phyloP scores from a whole-genome alignment of 2,888 invertebrate species.

The Chydorus sphaericus region DNA sequence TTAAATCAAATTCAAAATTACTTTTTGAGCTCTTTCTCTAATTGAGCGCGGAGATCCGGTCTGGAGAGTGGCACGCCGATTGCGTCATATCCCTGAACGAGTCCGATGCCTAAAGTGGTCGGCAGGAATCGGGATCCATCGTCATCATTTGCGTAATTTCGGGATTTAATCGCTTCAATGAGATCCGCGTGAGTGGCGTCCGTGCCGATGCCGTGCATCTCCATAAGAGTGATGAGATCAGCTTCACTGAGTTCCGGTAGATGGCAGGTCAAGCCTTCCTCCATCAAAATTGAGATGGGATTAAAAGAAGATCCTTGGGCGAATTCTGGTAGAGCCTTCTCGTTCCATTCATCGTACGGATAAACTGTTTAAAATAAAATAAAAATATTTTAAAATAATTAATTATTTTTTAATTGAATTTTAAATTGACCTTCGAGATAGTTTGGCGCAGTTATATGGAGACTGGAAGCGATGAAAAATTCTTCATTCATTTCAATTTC shows the following conservation, averaged over 20 bases:
- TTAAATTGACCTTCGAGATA: no score
- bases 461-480: constrained; percentile 68
- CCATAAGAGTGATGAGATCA: constrained; percentile 95
- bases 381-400: no score
- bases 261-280: constrained; percentile 65
- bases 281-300: background rate
- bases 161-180: constrained; percentile 88
- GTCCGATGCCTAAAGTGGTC: constrained; percentile 83
- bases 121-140: constrained; percentile 72
- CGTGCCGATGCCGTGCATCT: constrained; percentile 96
- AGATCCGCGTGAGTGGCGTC: constrained; percentile 99
- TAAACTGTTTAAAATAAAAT: no score
- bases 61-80: constrained; percentile 86
- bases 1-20: constrained; percentile 18
- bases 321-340: constrained; percentile 73
- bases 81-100: constrained; percentile 87
- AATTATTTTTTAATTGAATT: no score
- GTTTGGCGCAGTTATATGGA: constrained; percentile 78
- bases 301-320: constrained; percentile 42
- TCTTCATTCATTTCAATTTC: constrained; percentile 71
- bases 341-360: constrained; percentile 81
- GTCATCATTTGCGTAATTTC: constrained; percentile 72
- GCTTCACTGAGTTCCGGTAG: constrained; percentile 91
- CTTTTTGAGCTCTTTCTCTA: constrained; percentile 78
- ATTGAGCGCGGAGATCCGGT: constrained; percentile 73